phyloP scores from a whole-genome alignment of 2,888 invertebrate species.

The Scrobipalpa costella region DNA sequence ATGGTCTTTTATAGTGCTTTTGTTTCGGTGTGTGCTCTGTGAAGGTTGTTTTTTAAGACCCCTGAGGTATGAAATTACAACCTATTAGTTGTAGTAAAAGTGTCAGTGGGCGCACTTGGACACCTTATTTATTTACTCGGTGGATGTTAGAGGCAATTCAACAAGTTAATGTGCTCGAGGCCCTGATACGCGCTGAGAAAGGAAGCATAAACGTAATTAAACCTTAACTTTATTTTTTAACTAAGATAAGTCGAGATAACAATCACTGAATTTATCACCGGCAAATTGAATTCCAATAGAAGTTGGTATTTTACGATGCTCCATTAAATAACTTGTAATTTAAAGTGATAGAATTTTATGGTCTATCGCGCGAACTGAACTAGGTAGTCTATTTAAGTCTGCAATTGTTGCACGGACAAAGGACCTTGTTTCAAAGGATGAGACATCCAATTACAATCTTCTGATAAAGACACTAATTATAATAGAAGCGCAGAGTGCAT shows the following conservation, averaged over 20 bases:
- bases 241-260: background rate
- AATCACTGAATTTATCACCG: constrained; percentile 21
- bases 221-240: constrained; percentile 19
- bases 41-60: constrained; percentile 28
- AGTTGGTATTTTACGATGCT: background rate
- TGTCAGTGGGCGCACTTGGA: constrained; percentile 22
- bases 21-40: constrained; percentile 39
- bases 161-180: constrained; percentile 8
- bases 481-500: constrained; percentile 57
- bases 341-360: constrained; percentile 14
- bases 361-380: background rate
- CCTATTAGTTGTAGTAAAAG: constrained; percentile 30
- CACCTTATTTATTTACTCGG: constrained; percentile 12
- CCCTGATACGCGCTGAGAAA: constrained; percentile 28
- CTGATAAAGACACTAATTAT: constrained; percentile 70
- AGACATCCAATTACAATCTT: constrained; percentile 63
- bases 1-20: constrained; percentile 38
- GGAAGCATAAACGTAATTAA: constrained; percentile 30
- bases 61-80: constrained; percentile 23
- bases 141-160: background rate
- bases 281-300: constrained; percentile 26
- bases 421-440: constrained; percentile 48
- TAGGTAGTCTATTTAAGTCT: constrained; percentile 6
- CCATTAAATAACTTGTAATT: constrained; percentile 16
- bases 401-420: constrained; percentile 44